These are phyloP conservation scores for Hippocampus barbouri DNA, from an alignment of 2,113 vertebrate species.

Conservation along the genomic window DNA sequence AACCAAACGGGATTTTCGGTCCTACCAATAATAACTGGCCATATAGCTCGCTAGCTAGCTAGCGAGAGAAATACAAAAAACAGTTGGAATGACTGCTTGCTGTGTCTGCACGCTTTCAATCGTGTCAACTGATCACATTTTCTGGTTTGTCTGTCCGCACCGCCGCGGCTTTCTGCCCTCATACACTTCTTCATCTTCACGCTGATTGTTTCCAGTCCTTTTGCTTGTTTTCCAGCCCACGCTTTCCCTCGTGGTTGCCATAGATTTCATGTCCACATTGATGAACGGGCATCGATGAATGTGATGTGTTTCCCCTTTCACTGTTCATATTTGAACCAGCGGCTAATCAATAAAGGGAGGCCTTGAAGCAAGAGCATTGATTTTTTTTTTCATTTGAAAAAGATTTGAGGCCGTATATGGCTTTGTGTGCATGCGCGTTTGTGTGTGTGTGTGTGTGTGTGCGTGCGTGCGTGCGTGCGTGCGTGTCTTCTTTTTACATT, in stretches of 20 bases:
- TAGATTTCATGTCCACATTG: constrained; percentile 36
- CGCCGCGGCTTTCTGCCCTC: not conserved
- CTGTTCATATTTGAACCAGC: constrained; percentile 45
- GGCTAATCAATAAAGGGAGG: constrained; percentile 47
- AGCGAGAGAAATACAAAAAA: no score
- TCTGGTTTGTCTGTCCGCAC: no score
- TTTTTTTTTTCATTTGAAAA: not conserved
- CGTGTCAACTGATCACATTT: no score
- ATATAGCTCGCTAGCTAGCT: no score
- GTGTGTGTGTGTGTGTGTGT: not conserved
- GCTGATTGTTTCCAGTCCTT: not conserved
- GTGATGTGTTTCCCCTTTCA: constrained; percentile 36
- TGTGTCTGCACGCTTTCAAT: no score
- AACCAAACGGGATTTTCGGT: no score
- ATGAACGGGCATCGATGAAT: constrained; percentile 41
- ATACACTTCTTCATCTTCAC: not conserved
- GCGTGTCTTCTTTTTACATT: no score
- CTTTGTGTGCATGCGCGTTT: not conserved
- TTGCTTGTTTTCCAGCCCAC: constrained; percentile 19
- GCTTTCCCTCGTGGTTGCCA: constrained; percentile 4
- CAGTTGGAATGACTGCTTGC: no score
- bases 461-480: no score
- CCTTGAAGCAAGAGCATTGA: constrained; percentile 27
- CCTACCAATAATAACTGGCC: no score
- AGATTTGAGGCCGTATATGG: not conserved